Evolutionary conservation across 1,140 invertebrate species (phyloP).

Genomic region (Saccostrea glomerata): DNA sequence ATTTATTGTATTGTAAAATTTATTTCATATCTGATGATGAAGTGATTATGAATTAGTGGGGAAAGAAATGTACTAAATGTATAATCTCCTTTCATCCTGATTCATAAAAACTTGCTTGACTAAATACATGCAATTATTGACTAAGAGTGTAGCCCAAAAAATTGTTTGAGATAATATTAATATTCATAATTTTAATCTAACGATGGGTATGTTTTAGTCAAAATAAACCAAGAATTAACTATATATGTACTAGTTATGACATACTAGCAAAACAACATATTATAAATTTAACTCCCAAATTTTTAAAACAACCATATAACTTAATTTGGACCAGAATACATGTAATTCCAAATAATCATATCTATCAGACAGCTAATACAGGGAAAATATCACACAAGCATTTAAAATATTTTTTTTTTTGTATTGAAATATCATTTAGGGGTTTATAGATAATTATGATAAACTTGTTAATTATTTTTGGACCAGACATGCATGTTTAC

Average conservation of each 20-base stretch:
- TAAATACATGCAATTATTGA: conserved; percentile 4
- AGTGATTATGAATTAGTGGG: not conserved
- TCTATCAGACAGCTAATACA: too few relatives aligned
- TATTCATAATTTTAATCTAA: not conserved
- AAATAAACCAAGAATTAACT: not conserved
- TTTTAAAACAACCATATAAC: not conserved
- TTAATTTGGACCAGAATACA: not conserved
- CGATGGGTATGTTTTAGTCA: not conserved
- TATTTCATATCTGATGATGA: too few relatives aligned
- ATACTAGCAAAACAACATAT: not conserved
- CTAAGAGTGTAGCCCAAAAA: not conserved
- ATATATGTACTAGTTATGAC: not conserved
- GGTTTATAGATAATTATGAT: not conserved
- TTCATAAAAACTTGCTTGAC: not conserved
- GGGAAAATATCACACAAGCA: too few relatives aligned
- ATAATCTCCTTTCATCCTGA: too few relatives aligned
- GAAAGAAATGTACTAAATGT: not conserved
- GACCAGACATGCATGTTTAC: conserved; percentile 13
- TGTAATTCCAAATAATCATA: too few relatives aligned
- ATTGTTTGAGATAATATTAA: not conserved
- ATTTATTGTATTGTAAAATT: not conserved
- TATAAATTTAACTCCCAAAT: not conserved
- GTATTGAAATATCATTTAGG: not conserved
- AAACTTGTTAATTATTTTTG: not conserved
- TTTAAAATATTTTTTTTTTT: not conserved